Evolutionary conservation across 2,113 vertebrate species (phyloP).

Genomic region (Symphodus melops): DNA sequence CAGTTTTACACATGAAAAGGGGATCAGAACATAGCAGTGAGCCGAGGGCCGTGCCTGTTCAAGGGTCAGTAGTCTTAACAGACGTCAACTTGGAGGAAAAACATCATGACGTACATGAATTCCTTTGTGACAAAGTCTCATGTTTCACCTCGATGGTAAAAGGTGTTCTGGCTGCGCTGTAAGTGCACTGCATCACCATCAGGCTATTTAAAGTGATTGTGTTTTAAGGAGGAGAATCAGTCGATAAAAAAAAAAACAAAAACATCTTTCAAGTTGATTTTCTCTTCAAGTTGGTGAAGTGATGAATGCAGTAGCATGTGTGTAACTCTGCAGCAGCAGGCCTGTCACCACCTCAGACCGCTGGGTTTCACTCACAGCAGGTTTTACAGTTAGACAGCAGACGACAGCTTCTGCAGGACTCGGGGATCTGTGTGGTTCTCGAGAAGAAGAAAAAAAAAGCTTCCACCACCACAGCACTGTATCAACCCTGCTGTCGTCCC

Average conservation of each 20-base stretch:
- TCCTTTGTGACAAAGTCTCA: no score
- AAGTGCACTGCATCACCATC: no score
- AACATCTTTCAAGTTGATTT: no score
- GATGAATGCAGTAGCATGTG: not conserved
- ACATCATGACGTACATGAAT: not conserved
- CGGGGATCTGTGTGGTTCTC: conserved; percentile 49
- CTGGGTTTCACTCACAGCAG: not conserved
- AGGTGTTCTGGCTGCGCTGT: no score
- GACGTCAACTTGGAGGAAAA: not conserved
- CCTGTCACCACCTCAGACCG: conserved; percentile 7
- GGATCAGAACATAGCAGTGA: no score
- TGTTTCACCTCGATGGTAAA: no score
- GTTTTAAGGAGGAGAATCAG: conserved; percentile 3
- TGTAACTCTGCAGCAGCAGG: not conserved
- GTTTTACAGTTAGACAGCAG: conserved; percentile 21
- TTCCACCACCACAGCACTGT: conserved; percentile 40
- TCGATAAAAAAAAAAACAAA: not conserved
- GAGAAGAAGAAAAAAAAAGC: conserved; percentile 22
- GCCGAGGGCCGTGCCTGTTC: not conserved
- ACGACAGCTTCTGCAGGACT: conserved; percentile 35
- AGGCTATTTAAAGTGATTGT: no score
- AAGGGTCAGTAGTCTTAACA: not conserved
- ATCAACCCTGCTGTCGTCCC: conserved; percentile 63
- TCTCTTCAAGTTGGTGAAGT: not conserved
- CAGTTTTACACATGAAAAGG: no score